These are phyloP conservation scores for Bovichtus variegatus DNA, from an alignment of 2,797 vertebrate genomes.

Conservation along the genomic window DNA sequence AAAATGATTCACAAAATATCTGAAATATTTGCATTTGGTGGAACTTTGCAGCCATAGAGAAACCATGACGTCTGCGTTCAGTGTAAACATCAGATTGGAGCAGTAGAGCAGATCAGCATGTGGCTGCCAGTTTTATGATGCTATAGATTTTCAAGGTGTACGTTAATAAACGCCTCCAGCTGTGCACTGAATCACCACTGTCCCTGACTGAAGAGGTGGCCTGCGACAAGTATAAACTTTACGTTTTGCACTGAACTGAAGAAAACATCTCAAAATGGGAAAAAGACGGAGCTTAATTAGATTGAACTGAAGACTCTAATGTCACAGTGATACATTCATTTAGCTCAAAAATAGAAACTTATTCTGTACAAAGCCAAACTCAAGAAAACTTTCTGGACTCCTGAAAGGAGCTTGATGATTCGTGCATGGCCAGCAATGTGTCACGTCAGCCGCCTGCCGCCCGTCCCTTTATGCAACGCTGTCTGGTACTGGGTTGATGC, in stretches of 20 bases:
- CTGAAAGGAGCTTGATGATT: constrained; percentile 41
- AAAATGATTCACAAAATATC: not conserved
- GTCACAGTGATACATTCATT: not conserved
- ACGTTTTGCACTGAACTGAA: not conserved
- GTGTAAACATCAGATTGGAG: not conserved
- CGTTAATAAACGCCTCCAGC: not conserved
- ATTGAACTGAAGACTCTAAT: not conserved
- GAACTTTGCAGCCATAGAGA: not conserved
- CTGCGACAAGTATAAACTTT: not conserved
- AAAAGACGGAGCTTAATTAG: not conserved
- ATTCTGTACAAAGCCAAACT: constrained; percentile 32
- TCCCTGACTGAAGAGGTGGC: not conserved
- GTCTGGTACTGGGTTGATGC: constrained; percentile 30
- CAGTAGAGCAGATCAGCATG: too few species aligned
- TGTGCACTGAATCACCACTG: not conserved
- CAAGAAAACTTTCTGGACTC: constrained; percentile 45
- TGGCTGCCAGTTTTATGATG: not conserved
- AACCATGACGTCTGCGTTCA: not conserved
- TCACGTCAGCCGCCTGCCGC: constrained; percentile 50
- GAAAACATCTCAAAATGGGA: not conserved
- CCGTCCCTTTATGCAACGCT: constrained; percentile 23
- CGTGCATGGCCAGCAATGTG: constrained; percentile 61
- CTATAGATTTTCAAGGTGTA: not conserved
- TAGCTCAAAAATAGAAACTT: not conserved
- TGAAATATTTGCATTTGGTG: not conserved